Conservation (phyloP, 2,888 invertebrate genomes). For the Ecdyonurus torrentis region DNA sequence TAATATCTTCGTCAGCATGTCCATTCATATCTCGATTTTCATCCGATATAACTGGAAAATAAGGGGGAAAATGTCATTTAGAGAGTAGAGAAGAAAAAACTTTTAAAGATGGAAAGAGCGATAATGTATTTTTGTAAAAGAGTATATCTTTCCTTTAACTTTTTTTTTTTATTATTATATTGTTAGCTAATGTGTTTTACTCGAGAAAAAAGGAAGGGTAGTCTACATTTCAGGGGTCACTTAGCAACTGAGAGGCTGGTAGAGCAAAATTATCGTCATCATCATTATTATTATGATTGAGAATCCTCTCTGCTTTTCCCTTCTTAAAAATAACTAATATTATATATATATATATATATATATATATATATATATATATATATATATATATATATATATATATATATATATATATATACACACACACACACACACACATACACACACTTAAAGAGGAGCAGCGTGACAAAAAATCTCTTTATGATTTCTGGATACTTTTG, state of each 20-base stretch:
- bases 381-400: no score
- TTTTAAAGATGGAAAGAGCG: not conserved
- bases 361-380: no score
- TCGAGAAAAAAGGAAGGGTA: not conserved
- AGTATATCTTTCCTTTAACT: not conserved
- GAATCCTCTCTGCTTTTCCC: not conserved
- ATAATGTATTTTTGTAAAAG: not conserved
- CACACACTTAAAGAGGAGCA: not conserved
- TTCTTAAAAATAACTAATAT: not conserved
- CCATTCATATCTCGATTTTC: constrained; percentile 79
- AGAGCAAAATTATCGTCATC: not conserved
- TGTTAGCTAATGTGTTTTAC: not conserved
- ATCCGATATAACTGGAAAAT: constrained; percentile 35
- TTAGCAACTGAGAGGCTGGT: not conserved
- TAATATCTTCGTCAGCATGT: constrained; percentile 73
- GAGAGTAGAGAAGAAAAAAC: not conserved
- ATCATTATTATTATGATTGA: not conserved
- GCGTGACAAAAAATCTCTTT: not conserved
- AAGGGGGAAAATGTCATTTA: not conserved
- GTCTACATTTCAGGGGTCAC: not conserved
- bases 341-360: no score
- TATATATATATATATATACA: no score
- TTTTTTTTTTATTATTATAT: not conserved
- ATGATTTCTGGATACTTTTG: not conserved
- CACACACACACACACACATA: no score